Percentiles rank a stretch among this genome's conserved stretches.
Conservation (phyloP, 2,113 vertebrate genomes). For the Naja naja region DNA sequence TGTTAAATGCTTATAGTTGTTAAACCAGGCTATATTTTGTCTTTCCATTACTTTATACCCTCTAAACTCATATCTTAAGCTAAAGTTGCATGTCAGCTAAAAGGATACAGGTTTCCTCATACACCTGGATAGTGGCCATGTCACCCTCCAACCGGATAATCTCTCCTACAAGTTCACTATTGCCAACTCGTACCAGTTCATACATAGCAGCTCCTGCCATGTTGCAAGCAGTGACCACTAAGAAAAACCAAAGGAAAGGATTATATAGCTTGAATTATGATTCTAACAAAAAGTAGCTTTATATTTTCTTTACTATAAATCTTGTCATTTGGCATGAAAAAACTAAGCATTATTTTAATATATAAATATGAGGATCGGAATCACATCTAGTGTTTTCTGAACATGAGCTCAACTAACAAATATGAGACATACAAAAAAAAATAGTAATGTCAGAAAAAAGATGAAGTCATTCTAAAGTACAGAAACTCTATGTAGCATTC, state of each 20-base stretch:
- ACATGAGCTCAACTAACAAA: background rate
- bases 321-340: background rate
- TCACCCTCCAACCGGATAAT: constrained; percentile 96
- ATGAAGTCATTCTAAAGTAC: background rate
- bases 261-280: background rate
- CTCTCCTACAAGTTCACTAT: constrained; percentile 94
- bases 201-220: constrained; percentile 99
- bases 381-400: background rate
- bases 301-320: background rate
- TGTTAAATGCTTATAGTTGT: background rate
- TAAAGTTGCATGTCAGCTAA: constrained; percentile 6
- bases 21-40: background rate
- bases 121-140: constrained; percentile 97
- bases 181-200: constrained; percentile 93
- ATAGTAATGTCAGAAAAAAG: background rate
- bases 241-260: background rate
- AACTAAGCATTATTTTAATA: background rate
- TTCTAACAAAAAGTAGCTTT: background rate
- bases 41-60: background rate
- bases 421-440: background rate
- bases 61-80: background rate
- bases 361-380: background rate
- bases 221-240: constrained; percentile 91
- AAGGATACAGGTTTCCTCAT: constrained; percentile 99
- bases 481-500: background rate